Conservation (phyloP, 2,888 invertebrate genomes). For the Pycnomerus fuliginosus region DNA sequence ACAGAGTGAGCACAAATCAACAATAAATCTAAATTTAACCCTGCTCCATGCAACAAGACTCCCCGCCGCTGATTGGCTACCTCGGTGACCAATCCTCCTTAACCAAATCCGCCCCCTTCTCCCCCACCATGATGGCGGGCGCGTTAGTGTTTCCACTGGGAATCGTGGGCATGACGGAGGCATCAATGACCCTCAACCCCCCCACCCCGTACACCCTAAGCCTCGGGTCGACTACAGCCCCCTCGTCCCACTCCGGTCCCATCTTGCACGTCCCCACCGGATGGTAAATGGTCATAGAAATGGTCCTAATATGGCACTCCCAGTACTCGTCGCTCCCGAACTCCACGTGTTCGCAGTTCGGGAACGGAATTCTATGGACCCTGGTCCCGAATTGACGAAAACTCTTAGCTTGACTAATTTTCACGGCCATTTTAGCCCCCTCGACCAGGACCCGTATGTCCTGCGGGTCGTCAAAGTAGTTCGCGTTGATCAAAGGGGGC, state of each 20-base stretch:
- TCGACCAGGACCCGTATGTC: conserved; percentile 82
- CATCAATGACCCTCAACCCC: conserved; percentile 80
- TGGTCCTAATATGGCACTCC: conserved; percentile 83
- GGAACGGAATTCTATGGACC: conserved; percentile 72
- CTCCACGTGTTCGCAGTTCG: conserved; percentile 71
- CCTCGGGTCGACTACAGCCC: conserved; percentile 80
- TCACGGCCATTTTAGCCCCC: conserved; percentile 74
- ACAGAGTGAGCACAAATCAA: no score
- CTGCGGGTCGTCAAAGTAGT: conserved; percentile 81
- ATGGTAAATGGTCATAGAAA: conserved; percentile 89
- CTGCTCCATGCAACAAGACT: no score
- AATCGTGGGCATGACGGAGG: conserved; percentile 86
- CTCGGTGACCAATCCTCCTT: conserved; percentile 90
- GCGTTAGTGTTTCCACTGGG: conserved; percentile 90
- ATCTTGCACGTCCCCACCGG: conserved; percentile 87
- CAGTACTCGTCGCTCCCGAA: conserved; percentile 81
- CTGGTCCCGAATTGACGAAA: conserved; percentile 80
- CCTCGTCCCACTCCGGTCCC: conserved; percentile 76
- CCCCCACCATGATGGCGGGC: conserved; percentile 89
- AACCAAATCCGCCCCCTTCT: conserved; percentile 83
- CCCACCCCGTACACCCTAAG: conserved; percentile 75
- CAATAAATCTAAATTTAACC: no score
- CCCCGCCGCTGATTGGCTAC: no score
- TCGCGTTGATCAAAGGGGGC: conserved; percentile 86
- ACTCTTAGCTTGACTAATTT: conserved; percentile 71